Base-by-base conservation (phyloP, 2,797 vertebrate species). In the Crenichthys baileyi region DNA sequence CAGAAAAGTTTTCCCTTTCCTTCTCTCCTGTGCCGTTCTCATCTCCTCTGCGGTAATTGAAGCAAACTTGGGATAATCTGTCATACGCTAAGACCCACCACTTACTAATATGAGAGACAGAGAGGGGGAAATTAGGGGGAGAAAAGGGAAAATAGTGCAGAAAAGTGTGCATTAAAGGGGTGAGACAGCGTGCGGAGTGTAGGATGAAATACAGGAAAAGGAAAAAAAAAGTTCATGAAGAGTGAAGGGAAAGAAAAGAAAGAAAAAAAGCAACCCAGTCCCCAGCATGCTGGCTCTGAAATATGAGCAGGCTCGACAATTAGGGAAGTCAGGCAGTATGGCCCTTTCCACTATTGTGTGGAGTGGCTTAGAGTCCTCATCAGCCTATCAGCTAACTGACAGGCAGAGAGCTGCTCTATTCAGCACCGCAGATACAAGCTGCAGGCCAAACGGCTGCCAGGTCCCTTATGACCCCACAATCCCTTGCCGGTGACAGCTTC, bases 351-450 rank as follows among this genome's bases (percentile, higher is more conserved):
- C 97, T 96, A 99, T 99, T 99, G 98, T 99, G 97, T 93, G 89
- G 91, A 97, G 97, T 98, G 97, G 97, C 97, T 99, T 98, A 99
- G 98, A 98, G 97, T 98, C 97, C 97, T 97, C 95, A 97, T 98
- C 97, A 97, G 97, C 97, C 98, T 99, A 99, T 99, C 98, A 99
- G 98, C 98, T 98, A 97, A 97, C 97, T 98, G 97, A 98, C 98
- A 99, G 98, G 98, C 98, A 97, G 97, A 97, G 98, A 98, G 97
- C 98, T 99, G 98, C 95, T 97, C 98, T 98, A 99, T 99, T 99
- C 98, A 99, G 97, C 97, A 96, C 96, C 94, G 97, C 97, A 99
- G 98, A 99, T 99, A 99, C 98, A 99, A 97, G 98, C 98, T 98
- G 96, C 97, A 96, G 98, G 97, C 98, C 98, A 99, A 97, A 98